Percentiles rank a stretch among this genome's conserved stretches.
These are phyloP conservation scores for Drosophila parthenogenetica DNA, from an alignment of 2,888 invertebrate species.

Conservation along the genomic window DNA sequence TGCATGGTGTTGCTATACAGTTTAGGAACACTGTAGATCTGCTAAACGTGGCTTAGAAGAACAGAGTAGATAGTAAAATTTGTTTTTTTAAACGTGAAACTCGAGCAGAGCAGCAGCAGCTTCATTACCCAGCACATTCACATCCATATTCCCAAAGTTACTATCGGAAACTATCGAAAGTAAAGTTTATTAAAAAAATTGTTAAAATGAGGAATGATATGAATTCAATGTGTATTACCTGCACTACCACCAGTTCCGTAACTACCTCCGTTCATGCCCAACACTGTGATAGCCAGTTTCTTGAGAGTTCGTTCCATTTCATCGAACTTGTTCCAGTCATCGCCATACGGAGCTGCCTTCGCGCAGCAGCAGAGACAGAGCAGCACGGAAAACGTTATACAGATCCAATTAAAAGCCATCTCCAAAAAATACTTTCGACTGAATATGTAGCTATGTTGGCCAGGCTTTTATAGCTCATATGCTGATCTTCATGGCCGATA, in stretches of 20 bases:
- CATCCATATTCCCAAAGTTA: slow-evolving; percentile 17
- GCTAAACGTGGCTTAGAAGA: slow-evolving; percentile 53
- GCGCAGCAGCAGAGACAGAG: slow-evolving; percentile 17
- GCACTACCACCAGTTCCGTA: neutral
- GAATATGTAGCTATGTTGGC: neutral
- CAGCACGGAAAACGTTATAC: slow-evolving; percentile 24
- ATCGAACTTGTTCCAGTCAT: slow-evolving; percentile 47
- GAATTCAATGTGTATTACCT: slow-evolving; percentile 6
- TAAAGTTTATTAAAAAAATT: neutral
- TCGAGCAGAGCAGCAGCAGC: slow-evolving; percentile 14
- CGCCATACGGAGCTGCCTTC: slow-evolving; percentile 55
- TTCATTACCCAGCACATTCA: slow-evolving; percentile 18
- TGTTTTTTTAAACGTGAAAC: no score
- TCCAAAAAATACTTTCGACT: neutral
- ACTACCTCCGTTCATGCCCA: slow-evolving; percentile 49
- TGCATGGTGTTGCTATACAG: neutral
- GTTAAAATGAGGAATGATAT: neutral
- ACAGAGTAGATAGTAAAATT: slow-evolving; percentile 28
- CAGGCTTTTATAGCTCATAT: slow-evolving; percentile 33
- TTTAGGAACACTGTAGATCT: slow-evolving; percentile 20
- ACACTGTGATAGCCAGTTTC: slow-evolving; percentile 64
- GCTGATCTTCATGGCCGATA: slow-evolving; percentile 1
- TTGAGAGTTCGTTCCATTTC: slow-evolving; percentile 63
- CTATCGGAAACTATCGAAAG: neutral
- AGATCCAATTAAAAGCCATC: slow-evolving; percentile 42